Conservation (phyloP, 1,140 invertebrate species). For the Drosophila kurseongensis region DNA sequence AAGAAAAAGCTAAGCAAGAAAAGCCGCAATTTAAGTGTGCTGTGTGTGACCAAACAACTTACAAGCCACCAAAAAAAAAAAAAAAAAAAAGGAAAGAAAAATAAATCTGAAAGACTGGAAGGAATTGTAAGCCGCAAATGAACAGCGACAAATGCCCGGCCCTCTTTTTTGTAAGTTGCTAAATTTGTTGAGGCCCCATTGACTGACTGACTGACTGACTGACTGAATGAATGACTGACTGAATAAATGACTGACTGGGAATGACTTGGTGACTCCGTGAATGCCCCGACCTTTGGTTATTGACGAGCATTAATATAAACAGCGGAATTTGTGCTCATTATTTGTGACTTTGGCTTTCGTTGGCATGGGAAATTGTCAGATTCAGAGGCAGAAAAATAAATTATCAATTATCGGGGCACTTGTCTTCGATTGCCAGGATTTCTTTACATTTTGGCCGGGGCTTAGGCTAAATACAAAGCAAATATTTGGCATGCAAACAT, state of each 20-base stretch:
- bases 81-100: conserved; percentile 4
- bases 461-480: conserved; percentile 13
- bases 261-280: conserved; percentile 34
- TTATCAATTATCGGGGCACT: conserved; percentile 49
- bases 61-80: conserved; percentile 11
- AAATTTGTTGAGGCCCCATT: conserved; percentile 41
- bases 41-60: conserved; percentile 45
- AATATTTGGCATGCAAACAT: background rate
- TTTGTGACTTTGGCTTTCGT: conserved; percentile 55
- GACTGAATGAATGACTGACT: conserved; percentile 20
- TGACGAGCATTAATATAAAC: conserved; percentile 68
- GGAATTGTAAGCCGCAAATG: conserved; percentile 52
- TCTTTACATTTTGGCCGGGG: background rate
- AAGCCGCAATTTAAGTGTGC: conserved; percentile 54
- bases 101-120: conserved; percentile 19
- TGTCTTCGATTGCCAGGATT: conserved; percentile 23
- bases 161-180: conserved; percentile 54
- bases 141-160: conserved; percentile 51
- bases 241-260: conserved; percentile 18
- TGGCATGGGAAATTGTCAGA: conserved; percentile 45
- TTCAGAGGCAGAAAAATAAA: conserved; percentile 15
- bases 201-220: conserved; percentile 17
- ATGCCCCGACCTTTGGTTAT: conserved; percentile 24
- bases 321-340: conserved; percentile 61
- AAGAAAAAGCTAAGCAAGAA: conserved; percentile 35